Evolutionary conservation across 2,888 invertebrate genomes (phyloP).

Genomic region (Sinopyrophorus schimmeli): DNA sequence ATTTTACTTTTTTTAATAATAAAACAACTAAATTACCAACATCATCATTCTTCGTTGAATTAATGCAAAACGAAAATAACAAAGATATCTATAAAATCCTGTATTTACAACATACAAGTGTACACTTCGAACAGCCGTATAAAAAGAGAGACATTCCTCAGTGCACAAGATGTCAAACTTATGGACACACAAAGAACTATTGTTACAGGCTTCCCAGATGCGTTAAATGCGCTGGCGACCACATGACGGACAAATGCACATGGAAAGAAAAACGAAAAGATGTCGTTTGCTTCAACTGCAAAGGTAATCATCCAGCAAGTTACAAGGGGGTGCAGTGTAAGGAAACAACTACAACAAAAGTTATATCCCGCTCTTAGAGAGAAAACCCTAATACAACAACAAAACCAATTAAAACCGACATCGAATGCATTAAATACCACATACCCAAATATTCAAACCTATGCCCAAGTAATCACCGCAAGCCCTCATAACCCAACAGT

Average conservation of each 20-base stretch:
- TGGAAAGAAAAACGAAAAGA: constrained; percentile 8
- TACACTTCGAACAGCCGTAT: constrained; percentile 5
- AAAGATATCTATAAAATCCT: constrained; percentile 5
- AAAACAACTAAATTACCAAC: constrained; percentile 3
- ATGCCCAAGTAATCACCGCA: too few species aligned
- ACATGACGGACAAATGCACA: constrained; percentile 2
- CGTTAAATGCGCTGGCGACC: constrained; percentile 6
- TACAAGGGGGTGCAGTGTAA: constrained; percentile 9
- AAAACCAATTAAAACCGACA: too few species aligned
- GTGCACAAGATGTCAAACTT: constrained; percentile 7
- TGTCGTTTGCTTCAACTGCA: constrained; percentile 7
- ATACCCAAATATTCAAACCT: too few species aligned
- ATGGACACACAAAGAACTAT: constrained; percentile 6
- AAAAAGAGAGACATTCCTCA: constrained; percentile 9
- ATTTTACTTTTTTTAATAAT: too few species aligned
- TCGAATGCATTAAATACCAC: too few species aligned
- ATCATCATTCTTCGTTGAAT: constrained; percentile 3
- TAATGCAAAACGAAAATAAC: constrained; percentile 5
- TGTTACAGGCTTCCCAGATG: constrained; percentile 8
- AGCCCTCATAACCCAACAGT: too few species aligned
- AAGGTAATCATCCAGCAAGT: constrained; percentile 8
- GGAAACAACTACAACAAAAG: constrained; percentile 13
- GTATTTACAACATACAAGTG: too few species aligned
- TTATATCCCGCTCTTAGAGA: constrained; percentile 12
- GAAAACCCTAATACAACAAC: constrained; percentile 13